Evolutionary conservation across 2,113 vertebrate species (phyloP).

Genomic region (Varanus salvator): DNA sequence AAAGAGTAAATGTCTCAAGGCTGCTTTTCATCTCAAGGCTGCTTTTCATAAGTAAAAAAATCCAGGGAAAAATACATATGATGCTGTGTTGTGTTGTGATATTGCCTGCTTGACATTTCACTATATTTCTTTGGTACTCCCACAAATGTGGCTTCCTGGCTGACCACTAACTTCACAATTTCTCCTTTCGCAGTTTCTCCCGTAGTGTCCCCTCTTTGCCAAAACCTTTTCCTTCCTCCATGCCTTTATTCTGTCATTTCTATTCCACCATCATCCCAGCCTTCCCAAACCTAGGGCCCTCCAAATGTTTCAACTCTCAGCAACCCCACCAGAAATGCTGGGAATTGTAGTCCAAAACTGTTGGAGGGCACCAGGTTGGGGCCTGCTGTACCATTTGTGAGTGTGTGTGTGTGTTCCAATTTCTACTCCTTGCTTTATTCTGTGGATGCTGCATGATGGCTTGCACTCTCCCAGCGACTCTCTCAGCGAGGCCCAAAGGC

Average conservation of each 20-base stretch:
- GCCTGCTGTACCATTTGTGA: background rate
- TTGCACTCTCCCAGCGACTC: too few species aligned
- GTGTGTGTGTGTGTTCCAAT: too few species aligned
- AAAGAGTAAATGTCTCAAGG: background rate
- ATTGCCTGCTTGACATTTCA: background rate
- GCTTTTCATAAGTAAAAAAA: background rate
- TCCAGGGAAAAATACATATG: background rate
- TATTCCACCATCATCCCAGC: too few species aligned
- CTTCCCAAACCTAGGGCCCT: too few species aligned
- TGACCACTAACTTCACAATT: background rate
- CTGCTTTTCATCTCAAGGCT: background rate
- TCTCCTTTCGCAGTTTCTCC: background rate
- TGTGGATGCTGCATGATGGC: background rate
- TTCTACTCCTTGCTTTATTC: background rate
- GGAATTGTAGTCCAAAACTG: too few species aligned
- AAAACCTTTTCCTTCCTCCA: background rate
- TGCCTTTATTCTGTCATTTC: background rate
- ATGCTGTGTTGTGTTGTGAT: too few species aligned
- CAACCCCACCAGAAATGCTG: too few species aligned
- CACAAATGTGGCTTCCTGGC: background rate
- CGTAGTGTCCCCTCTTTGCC: background rate
- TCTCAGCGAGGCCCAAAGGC: too few species aligned
- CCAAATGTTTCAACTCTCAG: too few species aligned
- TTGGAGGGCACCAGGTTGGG: too few species aligned
- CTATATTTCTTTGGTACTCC: background rate